phyloP scores from a whole-genome alignment of 2,888 invertebrate species.

The Thereva unica region DNA sequence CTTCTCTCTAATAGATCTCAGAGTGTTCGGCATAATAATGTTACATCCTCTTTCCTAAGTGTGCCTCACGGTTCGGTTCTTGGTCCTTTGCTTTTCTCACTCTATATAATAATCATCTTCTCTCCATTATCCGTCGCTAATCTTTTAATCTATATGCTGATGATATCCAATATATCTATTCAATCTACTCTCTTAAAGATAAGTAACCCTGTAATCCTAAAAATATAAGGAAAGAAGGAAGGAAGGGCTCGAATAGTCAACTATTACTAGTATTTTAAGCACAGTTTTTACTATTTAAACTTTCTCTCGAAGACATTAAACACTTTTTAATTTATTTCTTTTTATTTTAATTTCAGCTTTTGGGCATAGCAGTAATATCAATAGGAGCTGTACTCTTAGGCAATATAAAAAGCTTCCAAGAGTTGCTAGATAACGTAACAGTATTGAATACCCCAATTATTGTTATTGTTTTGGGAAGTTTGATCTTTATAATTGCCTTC shows the following conservation, averaged over 20 bases:
- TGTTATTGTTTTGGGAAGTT: constrained; percentile 69
- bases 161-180: no score
- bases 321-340: neutral
- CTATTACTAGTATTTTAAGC: no score
- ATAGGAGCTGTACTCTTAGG: constrained; percentile 69
- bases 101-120: no score
- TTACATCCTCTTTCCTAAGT: no score
- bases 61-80: no score
- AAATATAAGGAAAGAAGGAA: neutral
- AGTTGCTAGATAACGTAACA: constrained; percentile 51
- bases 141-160: no score
- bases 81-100: no score
- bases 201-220: neutral
- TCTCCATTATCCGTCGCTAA: no score
- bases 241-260: neutral
- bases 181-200: no score
- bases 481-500: constrained; percentile 81
- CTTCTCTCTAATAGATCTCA: no score
- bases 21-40: no score
- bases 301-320: constrained; percentile 5
- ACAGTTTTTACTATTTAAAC: neutral
- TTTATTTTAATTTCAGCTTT: constrained; percentile 62
- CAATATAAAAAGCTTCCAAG: constrained; percentile 62
- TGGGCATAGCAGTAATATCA: constrained; percentile 70
- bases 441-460: constrained; percentile 64